Evolutionary conservation across 1,140 invertebrate genomes (phyloP).

Genomic region (Leptinotarsa lineolata): DNA sequence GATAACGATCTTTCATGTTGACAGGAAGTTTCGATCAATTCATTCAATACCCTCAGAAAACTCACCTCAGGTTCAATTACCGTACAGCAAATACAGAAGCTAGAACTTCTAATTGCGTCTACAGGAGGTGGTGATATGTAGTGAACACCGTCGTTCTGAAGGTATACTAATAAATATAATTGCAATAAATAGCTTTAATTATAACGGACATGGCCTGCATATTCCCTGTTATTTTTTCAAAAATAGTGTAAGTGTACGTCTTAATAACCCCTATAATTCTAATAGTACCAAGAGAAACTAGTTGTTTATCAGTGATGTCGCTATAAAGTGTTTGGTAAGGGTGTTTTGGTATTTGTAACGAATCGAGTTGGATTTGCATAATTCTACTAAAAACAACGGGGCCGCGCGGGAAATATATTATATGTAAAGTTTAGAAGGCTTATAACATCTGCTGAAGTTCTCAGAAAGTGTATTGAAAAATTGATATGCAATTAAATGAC

Average conservation of each 20-base stretch:
- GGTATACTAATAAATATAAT: slow-evolving; percentile 7
- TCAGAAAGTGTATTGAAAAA: too few species aligned
- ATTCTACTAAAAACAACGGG: too few species aligned
- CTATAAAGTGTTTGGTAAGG: background rate
- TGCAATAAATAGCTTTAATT: background rate
- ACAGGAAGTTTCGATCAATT: background rate
- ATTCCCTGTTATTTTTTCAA: background rate
- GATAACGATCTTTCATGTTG: too few species aligned
- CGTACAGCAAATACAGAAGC: background rate
- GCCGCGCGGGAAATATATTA: too few species aligned
- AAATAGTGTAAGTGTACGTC: background rate
- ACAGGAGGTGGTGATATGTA: background rate
- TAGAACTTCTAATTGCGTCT: background rate
- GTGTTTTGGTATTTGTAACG: too few species aligned
- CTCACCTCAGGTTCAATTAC: background rate
- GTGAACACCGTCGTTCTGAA: background rate
- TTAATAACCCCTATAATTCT: slow-evolving; percentile 8
- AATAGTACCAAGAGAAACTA: background rate
- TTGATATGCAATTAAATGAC: too few species aligned
- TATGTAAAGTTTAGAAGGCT: too few species aligned
- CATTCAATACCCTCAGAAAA: background rate
- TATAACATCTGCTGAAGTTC: too few species aligned
- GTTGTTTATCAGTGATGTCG: background rate
- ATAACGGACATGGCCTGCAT: slow-evolving; percentile 2
- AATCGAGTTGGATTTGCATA: too few species aligned